Base-by-base conservation (phyloP, 2,888 invertebrate species). In the Mellilla xanthometata region DNA sequence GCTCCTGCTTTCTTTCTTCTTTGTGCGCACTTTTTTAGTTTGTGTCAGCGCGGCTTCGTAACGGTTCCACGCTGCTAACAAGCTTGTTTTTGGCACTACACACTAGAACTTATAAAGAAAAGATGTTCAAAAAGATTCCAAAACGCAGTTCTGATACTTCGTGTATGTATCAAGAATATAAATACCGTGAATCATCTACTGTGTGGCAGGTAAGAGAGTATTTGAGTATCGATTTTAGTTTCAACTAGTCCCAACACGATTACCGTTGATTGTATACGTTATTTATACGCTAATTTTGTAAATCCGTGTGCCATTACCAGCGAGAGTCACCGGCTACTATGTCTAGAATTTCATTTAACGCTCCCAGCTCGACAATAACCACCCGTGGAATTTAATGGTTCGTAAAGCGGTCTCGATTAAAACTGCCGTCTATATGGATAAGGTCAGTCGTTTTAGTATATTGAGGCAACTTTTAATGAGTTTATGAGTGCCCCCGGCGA, bases 391-490 rank as follows among this genome's bases (percentile, higher is more conserved):
- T 74, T 81, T 81, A 87, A 87, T 84, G 81, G 77, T 66, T 73
- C 79, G 77, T 80, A 79, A 82, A 83, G 76, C 75, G 81, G 74
- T 81, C 76, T 74, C 86, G 81, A 85, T 86, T 85, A 84, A 82
- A 86, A 84, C 80, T 76, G 77, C 75, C 81, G 72, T 80, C 76
- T 78, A 69, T 78, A 77, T 78, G 77, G 79, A 74, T 74, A 76
- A 75, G 76, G 79, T 71, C 73, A 77, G 72, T 76, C 76, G 79
- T 74, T 80, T 79, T 76, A 78, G 72, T 75, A 68, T 72, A 77
- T 73, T 68, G 70, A 75, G 75, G 72, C 70, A 82, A 85, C 83
- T 86, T 86, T 83, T 84, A 86, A 86, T 86, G 82, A 84, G 79
- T 83, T 86, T 84, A 86, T 79, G 82, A 80, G 76, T 66, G 66